Conservation (phyloP, 2,888 invertebrate species). For the Lordiphosa fenestrarum region DNA sequence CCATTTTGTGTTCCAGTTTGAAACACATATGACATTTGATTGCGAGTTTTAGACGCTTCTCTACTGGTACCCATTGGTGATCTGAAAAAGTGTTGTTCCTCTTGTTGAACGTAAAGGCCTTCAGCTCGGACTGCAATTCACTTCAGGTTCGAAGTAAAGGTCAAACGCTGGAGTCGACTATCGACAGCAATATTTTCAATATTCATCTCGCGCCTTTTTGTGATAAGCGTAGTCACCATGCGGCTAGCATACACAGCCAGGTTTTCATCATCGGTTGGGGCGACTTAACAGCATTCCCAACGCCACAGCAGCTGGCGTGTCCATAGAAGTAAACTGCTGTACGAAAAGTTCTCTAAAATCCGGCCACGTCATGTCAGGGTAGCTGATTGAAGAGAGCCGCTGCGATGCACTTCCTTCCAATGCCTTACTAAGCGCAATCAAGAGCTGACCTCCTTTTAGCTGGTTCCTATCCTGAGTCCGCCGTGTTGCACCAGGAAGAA, state of each 20-base stretch:
- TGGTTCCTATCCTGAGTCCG: no score
- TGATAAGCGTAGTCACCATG: conserved; percentile 20
- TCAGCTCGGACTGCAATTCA: conserved; percentile 1
- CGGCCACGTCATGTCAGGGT: no score
- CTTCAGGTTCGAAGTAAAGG: conserved; percentile 8
- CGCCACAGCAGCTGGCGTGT: no score
- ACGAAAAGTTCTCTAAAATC: no score
- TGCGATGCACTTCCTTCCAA: no score
- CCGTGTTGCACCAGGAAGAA: neutral
- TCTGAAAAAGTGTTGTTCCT: neutral
- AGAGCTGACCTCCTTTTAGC: no score
- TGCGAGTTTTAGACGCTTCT: neutral
- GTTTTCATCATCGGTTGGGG: neutral
- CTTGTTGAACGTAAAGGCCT: conserved; percentile 4
- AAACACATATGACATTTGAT: conserved; percentile 7
- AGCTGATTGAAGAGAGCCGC: no score
- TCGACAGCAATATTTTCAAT: conserved; percentile 22
- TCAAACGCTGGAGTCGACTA: no score
- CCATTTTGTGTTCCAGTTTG: conserved; percentile 3
- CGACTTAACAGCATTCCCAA: no score
- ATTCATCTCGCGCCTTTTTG: conserved; percentile 26
- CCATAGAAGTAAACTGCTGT: no score
- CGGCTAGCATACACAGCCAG: conserved; percentile 4
- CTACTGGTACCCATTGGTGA: neutral
- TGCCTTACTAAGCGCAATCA: no score